Evolutionary conservation across 2,888 invertebrate species (phyloP), one percentile per base, ranked within the genome.

Genomic region (Caenorhabditis virilis): DNA sequence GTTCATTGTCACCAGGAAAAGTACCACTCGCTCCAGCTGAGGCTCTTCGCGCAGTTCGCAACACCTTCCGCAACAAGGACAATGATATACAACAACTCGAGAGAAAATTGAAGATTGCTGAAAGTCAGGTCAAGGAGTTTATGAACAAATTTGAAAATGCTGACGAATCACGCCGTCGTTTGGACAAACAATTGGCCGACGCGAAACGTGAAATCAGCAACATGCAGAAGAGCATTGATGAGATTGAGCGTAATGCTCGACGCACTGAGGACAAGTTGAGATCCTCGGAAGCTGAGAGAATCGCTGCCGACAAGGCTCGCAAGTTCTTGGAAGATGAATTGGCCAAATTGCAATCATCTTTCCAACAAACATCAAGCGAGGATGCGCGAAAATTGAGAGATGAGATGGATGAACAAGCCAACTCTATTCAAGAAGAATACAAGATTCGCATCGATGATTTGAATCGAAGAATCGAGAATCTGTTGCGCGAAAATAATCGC

Each of bases 61-160:
- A 72, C 47, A 71, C 72, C 9, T 56, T 81, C 35, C 71, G 80
- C 39, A 77, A 77, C 57, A 80, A 79, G 60, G 75, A 80, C 70
- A 80, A 77, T 47, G 81, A 81, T 47, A 76, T 78, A 46, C 75
- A 80, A 43, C 79, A 80, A 48, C 66, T 82, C 52, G 79, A 79
- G 59, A 68, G 78, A 43, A 77, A 78, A 53, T 65, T 81, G 35
- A 76, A 77, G 52, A 74, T 76, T 46, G 74, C 78, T 42, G 81
- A 82, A 46, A 76, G 61, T 39, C 78, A 78, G 63, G 71, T 69
- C 25, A 74, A 74, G 51, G 76, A 76, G 57, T 73, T 74, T 60
- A 47, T 74, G 61, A 68, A 67, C 62, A 79, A 81, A 57, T 76
- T 81, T 55, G 76, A 77, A 55, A 69, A 65, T 23, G 69, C 77